A percentile compares a stretch with the other conserved stretches of the same genome.
These are phyloP conservation scores for Ecliptopera silaceata DNA, from an alignment of 2,888 invertebrate species.

Conservation along the genomic window DNA sequence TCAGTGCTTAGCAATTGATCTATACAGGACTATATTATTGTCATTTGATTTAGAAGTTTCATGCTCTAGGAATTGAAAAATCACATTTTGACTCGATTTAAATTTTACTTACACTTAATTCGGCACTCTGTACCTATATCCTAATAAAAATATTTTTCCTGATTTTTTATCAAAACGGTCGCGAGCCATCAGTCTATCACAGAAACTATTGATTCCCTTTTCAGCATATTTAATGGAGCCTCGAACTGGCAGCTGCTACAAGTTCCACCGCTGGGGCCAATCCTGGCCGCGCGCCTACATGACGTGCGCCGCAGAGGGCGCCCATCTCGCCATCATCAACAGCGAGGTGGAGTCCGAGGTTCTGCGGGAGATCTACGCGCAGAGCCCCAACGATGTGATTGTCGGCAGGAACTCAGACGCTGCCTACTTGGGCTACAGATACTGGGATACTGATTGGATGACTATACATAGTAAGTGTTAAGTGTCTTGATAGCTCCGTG, in stretches of 20 bases:
- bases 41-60: no score
- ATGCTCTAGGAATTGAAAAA: no score
- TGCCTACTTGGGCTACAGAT: neutral
- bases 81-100: no score
- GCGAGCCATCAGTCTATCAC: no score
- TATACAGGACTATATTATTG: no score
- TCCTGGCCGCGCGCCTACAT: slow-evolving; percentile 52
- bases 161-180: no score
- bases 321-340: slow-evolving; percentile 54
- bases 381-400: slow-evolving; percentile 36
- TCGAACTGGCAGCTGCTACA: slow-evolving; percentile 55
- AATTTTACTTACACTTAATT: no score
- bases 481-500: neutral
- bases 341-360: slow-evolving; percentile 43
- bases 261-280: slow-evolving; percentile 50
- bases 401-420: slow-evolving; percentile 13
- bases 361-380: slow-evolving; percentile 39
- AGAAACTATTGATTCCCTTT: no score
- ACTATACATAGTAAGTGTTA: slow-evolving; percentile 47
- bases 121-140: no score
- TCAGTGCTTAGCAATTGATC: no score
- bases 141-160: no score
- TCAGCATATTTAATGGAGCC: slow-evolving; percentile 44
- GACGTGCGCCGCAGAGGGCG: slow-evolving; percentile 56
- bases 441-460: slow-evolving; percentile 36